Base-by-base conservation (phyloP, 1,140 invertebrate genomes). In the Bathynomus jamesi region DNA sequence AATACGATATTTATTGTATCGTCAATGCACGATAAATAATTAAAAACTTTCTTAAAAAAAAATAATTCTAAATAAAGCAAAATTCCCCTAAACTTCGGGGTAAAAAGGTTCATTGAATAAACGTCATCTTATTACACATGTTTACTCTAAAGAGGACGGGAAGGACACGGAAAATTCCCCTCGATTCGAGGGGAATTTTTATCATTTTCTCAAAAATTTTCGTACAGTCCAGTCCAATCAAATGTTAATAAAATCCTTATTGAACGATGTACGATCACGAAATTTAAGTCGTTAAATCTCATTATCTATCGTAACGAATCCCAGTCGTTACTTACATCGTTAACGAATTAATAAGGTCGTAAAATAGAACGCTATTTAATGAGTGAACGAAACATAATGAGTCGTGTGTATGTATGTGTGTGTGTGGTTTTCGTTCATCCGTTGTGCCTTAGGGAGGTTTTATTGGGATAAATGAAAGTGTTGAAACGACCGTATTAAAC, bases 51-150 rank as follows among this genome's bases (percentile, higher is more conserved):
- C 13, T 53, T 17, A 53, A 17, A 53, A 5, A 1, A 53, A 53
- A 53, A 53, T 53, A 53, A 53, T 17, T 17, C 40, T 17, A 53
- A 17, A 17, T 53, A 53, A 53, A 21, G 40, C 13, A 53, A 53
- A 17, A 17, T 53, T 21, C 21, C 11, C 21, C 21, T 53, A 11
- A 53, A 17, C 11, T 40, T 11, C 13, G 40, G 40, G 40, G 40
- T 53, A 53, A 53, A 53, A 53, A 53, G 40, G 40, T 53, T 53
- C 40, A 53, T 53, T 53, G 40, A 53, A 53, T 53, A 53, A 53
- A 53, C 5, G 40, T 53, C 40, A 53, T 53, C 40, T 53, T 53
- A 21, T 53, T 53, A 53, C 40, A 53, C 40, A 53, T 53, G 40
- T 53, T 53, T 53, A 53, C 40, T 53, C 40, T 53, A 53, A 53